Percentiles rank a stretch among this genome's conserved stretches.
phyloP scores from a whole-genome alignment of 2,797 vertebrate genomes.

The Notolabrus celidotus region DNA sequence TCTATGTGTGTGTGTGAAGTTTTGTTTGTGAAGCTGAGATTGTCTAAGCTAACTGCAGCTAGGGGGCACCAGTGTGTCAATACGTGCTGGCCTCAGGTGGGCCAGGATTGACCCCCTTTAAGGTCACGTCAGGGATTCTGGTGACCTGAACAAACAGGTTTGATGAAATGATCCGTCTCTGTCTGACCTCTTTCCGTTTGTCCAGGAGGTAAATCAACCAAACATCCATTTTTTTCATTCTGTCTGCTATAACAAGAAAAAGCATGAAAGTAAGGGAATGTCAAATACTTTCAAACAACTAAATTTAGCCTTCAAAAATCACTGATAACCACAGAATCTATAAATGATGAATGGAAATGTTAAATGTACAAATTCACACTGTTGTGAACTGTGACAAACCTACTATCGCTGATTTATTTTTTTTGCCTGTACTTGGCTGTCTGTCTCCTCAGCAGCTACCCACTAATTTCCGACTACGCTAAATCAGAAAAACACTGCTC shows the following conservation, averaged over 20 bases:
- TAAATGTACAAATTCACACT: slow-evolving; percentile 27
- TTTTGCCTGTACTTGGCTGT: slow-evolving; percentile 33
- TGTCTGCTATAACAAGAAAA: neutral
- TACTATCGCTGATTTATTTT: slow-evolving; percentile 19
- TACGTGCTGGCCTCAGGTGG: slow-evolving; percentile 17
- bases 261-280: neutral
- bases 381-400: slow-evolving; percentile 48
- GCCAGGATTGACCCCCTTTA: slow-evolving; percentile 8
- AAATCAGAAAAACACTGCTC: slow-evolving; percentile 54
- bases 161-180: neutral
- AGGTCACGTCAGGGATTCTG: slow-evolving; percentile 1
- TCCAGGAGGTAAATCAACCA: neutral
- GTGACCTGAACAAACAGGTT: slow-evolving; percentile 3
- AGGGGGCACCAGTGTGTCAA: slow-evolving; percentile 62
- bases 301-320: neutral
- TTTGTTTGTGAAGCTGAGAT: slow-evolving; percentile 54
- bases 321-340: neutral
- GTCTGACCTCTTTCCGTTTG: neutral
- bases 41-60: slow-evolving; percentile 47
- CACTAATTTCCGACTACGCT: slow-evolving; percentile 51
- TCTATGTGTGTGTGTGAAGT: slow-evolving; percentile 16
- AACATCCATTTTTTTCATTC: neutral
- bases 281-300: neutral
- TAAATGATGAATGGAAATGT: slow-evolving; percentile 13
- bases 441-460: slow-evolving; percentile 45